Evolutionary conservation across 2,888 invertebrate species (phyloP).

Genomic region (Chesias legatella): DNA sequence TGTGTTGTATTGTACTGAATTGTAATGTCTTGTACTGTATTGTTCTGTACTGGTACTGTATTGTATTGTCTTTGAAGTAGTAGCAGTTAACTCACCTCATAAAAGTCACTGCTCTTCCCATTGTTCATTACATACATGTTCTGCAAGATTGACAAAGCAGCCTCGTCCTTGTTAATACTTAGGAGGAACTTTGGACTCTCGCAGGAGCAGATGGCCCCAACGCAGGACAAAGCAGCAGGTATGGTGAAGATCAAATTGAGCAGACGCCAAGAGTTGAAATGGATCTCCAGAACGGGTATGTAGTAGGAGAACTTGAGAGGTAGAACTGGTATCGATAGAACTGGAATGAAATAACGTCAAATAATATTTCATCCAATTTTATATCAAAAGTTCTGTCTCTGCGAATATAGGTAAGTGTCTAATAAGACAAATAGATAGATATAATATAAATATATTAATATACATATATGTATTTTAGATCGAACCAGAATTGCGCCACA

Average conservation of each 20-base stretch:
- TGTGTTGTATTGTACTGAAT: too few species aligned
- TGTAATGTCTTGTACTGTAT: too few species aligned
- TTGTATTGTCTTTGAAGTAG: too few species aligned
- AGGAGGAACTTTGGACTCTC: slow-evolving; percentile 89
- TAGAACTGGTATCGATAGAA: slow-evolving; percentile 83
- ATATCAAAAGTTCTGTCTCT: too few species aligned
- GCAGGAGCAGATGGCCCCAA: slow-evolving; percentile 77
- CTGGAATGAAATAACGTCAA: slow-evolving; percentile 64
- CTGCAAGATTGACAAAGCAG: slow-evolving; percentile 73
- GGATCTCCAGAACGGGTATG: slow-evolving; percentile 66
- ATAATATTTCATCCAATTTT: too few species aligned
- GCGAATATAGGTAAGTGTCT: too few species aligned
- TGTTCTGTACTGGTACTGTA: too few species aligned
- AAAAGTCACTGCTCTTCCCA: slow-evolving; percentile 45
- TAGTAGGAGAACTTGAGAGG: slow-evolving; percentile 75
- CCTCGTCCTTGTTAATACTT: slow-evolving; percentile 73
- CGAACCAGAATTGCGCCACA: too few species aligned
- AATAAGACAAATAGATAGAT: too few species aligned
- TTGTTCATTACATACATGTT: slow-evolving; percentile 52
- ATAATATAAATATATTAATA: too few species aligned
- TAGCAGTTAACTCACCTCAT: slow-evolving; percentile 53
- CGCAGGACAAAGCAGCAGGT: slow-evolving; percentile 81
- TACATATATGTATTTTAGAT: too few species aligned
- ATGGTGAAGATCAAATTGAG: slow-evolving; percentile 82
- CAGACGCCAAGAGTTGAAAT: slow-evolving; percentile 87